Base-by-base conservation (phyloP, 2,888 invertebrate species). In the Sepioteuthis lessoniana region DNA sequence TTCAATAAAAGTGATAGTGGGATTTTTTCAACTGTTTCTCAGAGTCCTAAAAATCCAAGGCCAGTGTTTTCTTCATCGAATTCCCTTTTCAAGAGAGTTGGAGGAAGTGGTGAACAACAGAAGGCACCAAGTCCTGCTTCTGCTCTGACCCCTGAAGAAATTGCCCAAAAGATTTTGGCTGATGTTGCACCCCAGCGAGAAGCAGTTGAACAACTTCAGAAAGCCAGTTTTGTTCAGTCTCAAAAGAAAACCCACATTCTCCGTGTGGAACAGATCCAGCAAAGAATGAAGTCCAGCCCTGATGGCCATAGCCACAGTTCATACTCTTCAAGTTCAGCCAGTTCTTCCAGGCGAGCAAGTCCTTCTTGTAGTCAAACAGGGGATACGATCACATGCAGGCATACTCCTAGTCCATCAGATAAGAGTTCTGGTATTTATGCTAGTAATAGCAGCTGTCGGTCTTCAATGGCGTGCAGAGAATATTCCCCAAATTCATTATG, bases 141-240 rank as follows among this genome's bases (percentile, higher is more conserved):
- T 93, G 94, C 38, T 95, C 95, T 93, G 95, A 96, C 94, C n/a
- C 96, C 96, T 90, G 95, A 96, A 90, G 96, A 96, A 93, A 95
- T 96, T 93, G 96, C 96, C 19, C 94, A 95, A 93, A 96, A 96
- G 93, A 96, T 96, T n/a, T 95, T 96, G 95, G 95, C 95, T 46
- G 96, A 96, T 94, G 96, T 96, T 37, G 96, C 96, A 42, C 95
- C 94, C 31, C 95, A 96, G 55, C 95, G 96, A 94, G 95, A 95
- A 60, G 96, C 96, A 47, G 95, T 96, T 25, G 96, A 96, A 94
- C 94, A 95, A 21, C 95, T 96, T 95, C 96, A 96, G 94, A 95
- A 94, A 93, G 95, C 95, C 42, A 96, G 96, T 94, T 94, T 96
- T 90, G 94, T 96, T 2, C 94, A 95, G 47, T 95, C 96, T 13